Base-by-base conservation (phyloP, 1,140 invertebrate genomes). In the Orchestia grillus region DNA sequence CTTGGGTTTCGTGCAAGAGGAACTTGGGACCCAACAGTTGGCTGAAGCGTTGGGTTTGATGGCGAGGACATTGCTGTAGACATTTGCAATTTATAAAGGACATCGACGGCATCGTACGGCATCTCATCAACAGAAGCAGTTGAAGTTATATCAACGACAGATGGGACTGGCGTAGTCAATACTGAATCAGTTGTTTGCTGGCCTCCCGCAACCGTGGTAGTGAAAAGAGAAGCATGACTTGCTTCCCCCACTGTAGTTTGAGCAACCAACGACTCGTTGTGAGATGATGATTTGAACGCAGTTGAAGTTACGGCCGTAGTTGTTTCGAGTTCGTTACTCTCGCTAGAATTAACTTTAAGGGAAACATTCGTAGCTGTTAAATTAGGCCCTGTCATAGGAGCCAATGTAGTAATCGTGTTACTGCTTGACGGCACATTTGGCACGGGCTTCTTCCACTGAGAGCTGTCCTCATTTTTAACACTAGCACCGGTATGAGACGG, bases 401-500 rank as follows among this genome's bases (percentile, higher is more conserved):
- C 88, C 16, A 28, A 11, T 16, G 88, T 42, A 43, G 92, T 45
- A 11, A 45, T n/a, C 11, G 92, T 0, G 44, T 44, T 40, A 40
- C 36, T 44, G n/a, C 41, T 28, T 42, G 92, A 8, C 0, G 43
- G 43, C 16, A 44, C 44, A 47, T 40, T 44, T 94, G 6, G 43
- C 3, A 45, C 92, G 11, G 96, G 96, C 45, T 91, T 96, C 53
- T 96, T 96, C 96, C 96, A 96, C n/a, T 96, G 62, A 19, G 96
- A 96, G 42, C 44, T 44, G 16, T 96, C 96, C 44, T 88, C 43
- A 45, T 94, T 47, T 19, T 44, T 94, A 40, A 96, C 87, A 96
- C 90, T 96, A 40, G 96, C 97, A 95, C 97, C 96, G 28, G 96
- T 97, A 77, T 96, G 96, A 44, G 96, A 95, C 4, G 97, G 97